A percentile compares a stretch with the other conserved stretches of the same genome.
Evolutionary conservation across 2,113 vertebrate genomes (phyloP).

Genomic region (Aspiorhynchus laticeps): DNA sequence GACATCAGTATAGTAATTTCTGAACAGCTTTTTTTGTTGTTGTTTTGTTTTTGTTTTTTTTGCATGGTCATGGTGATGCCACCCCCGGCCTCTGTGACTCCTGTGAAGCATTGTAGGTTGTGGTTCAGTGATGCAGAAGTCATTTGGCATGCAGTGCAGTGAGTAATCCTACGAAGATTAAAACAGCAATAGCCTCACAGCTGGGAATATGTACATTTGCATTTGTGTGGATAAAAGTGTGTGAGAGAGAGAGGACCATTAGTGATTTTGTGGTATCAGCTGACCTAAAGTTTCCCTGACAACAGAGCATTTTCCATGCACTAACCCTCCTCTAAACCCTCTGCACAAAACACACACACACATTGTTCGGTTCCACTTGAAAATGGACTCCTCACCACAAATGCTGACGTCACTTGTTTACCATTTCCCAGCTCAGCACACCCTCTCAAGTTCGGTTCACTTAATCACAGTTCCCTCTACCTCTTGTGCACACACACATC

Average conservation of each 20-base stretch:
- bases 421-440: slow-evolving; percentile 65
- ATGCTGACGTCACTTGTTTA: slow-evolving; percentile 78
- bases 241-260: not conserved
- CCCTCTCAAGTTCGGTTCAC: slow-evolving; percentile 53
- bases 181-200: slow-evolving; percentile 18
- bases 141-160: slow-evolving; percentile 31
- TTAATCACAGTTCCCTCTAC: slow-evolving; percentile 60
- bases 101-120: slow-evolving; percentile 17
- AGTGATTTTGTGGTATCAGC: not conserved
- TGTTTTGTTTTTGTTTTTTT: not conserved
- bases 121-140: slow-evolving; percentile 49
- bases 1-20: not conserved
- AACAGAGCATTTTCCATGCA: slow-evolving; percentile 13
- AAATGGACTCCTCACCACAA: slow-evolving; percentile 64
- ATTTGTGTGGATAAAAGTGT: not conserved
- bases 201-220: not conserved
- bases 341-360: slow-evolving; percentile 1
- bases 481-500: not conserved
- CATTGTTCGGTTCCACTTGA: slow-evolving; percentile 23
- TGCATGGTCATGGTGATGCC: slow-evolving; percentile 41
- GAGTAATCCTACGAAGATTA: slow-evolving; percentile 28
- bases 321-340: slow-evolving; percentile 20
- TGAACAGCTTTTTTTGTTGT: not conserved
- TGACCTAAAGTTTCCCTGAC: not conserved
- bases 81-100: slow-evolving; percentile 15